Base-by-base conservation (phyloP, 2,113 vertebrate species). In the Calyptomena viridis region DNA sequence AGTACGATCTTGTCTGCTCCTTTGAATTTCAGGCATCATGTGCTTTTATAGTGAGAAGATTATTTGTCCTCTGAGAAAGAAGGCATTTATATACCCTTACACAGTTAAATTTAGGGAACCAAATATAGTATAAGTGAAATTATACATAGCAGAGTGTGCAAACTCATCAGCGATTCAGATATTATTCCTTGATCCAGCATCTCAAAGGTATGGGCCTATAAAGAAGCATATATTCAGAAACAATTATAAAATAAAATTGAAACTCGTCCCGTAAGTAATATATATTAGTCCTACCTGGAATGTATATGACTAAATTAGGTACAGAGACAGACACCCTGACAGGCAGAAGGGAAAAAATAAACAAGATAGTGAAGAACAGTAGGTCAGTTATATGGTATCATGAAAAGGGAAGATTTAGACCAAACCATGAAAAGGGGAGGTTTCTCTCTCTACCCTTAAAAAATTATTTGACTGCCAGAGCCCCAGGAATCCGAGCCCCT, bases 11-110 rank as follows among this genome's bases (percentile, higher is more conserved):
- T 59, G n/a, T 63, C 66, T 84, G 31, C 5, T 92, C 14, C 39
- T 89, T 60, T 86, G 84, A 80, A 82, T 93, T 95, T 94, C 85
- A 79, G 66, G n/a, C 39, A 80, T 84, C 58, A 2, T 55, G 27
- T 69, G 8, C 33, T 92, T 94, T 90, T 69, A 74, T 63, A 49
- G 25, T 35, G 42, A 90, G 27, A 46, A 58, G 50, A 92, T 77
- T 94, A 86, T 92, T 92, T 90, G 14, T 90, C 72, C 35, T 90
- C 46, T 83, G 63, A 82, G 59, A 86, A 77, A 24, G 46, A 83
- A 90, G 23, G 6, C 6, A 84, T 85, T 87, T 55, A 24, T 50
- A 46, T 31, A 55, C 22, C 9, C 52, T 89, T 46, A 33, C 20
- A 63, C 13, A 46, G n/a, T 47, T 49, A 86, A 24, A 80, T 74